These are phyloP conservation scores for Pollenia labialis DNA, from an alignment of 2,888 invertebrate genomes.

Conservation along the genomic window DNA sequence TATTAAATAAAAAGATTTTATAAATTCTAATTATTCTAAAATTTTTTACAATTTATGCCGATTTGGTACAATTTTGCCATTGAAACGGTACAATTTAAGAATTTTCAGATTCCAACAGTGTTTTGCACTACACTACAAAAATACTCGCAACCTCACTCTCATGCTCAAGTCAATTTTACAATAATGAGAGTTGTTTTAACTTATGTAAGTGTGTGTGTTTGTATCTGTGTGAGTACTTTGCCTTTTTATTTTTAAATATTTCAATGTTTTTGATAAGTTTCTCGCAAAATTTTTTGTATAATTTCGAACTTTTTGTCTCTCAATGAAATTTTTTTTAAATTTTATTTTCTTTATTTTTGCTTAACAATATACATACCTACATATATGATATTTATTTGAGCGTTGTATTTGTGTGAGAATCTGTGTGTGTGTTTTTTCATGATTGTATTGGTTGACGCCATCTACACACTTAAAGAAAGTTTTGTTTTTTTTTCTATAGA, in stretches of 20 bases:
- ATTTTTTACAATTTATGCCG: too few relatives aligned
- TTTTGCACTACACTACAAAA: too few relatives aligned
- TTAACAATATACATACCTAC: background rate
- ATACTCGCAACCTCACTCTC: background rate
- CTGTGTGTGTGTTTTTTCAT: constrained; percentile 7
- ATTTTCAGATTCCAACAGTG: too few relatives aligned
- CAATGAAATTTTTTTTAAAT: constrained; percentile 30
- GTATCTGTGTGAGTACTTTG: constrained; percentile 29
- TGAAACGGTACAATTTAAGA: too few relatives aligned
- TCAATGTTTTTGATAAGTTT: constrained; percentile 19
- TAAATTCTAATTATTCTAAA: too few relatives aligned
- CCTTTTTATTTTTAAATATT: constrained; percentile 17
- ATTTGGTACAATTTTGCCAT: too few relatives aligned
- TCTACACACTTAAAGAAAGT: constrained; percentile 52
- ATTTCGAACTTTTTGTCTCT: constrained; percentile 29
- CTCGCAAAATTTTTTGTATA: constrained; percentile 2
- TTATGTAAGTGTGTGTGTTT: background rate
- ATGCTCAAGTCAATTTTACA: background rate
- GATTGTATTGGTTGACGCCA: constrained; percentile 65
- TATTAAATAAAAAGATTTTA: too few relatives aligned
- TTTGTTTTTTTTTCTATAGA: background rate
- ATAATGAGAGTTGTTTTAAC: background rate
- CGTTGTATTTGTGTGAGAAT: background rate
- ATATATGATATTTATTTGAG: constrained; percentile 9
- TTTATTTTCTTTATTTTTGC: constrained; percentile 7